Evolutionary conservation across 2,888 invertebrate genomes (phyloP).

Genomic region (Erebia palarica): DNA sequence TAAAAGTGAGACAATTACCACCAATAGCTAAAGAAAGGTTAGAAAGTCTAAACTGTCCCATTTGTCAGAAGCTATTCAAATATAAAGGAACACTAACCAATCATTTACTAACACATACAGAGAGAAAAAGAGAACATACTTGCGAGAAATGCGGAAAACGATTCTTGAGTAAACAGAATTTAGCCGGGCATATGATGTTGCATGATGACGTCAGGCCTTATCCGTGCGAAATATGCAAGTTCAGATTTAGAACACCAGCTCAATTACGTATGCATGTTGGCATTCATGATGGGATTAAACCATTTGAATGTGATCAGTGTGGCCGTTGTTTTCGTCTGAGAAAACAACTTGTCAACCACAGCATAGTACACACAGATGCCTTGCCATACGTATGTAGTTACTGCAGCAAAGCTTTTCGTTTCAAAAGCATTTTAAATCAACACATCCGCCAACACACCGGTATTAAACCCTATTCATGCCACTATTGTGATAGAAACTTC

Average conservation of each 20-base stretch:
- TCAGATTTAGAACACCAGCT: conserved; percentile 51
- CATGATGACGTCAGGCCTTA: conserved; percentile 60
- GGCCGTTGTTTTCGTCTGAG: conserved; percentile 82
- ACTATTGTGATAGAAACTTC: conserved; percentile 86
- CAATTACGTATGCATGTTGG: conserved; percentile 67
- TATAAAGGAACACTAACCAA: conserved; percentile 55
- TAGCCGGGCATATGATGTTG: conserved; percentile 54
- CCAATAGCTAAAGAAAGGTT: conserved; percentile 37
- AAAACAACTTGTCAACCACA: conserved; percentile 87
- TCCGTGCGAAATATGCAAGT: conserved; percentile 66
- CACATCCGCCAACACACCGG: conserved; percentile 88
- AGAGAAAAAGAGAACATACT: conserved; percentile 60
- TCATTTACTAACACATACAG: conserved; percentile 83
- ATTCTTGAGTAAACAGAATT: conserved; percentile 55
- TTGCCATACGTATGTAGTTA: conserved; percentile 89
- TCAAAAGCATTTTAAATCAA: conserved; percentile 87
- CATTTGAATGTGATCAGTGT: conserved; percentile 70
- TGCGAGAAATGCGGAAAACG: conserved; percentile 68
- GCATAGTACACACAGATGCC: conserved; percentile 89
- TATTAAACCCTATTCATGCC: conserved; percentile 87
- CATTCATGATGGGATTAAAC: conserved; percentile 70
- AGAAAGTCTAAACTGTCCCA: conserved; percentile 51
- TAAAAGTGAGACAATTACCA: conserved; percentile 44
- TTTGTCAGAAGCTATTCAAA: conserved; percentile 62
- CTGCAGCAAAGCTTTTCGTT: conserved; percentile 89